A percentile compares a stretch with the other conserved stretches of the same genome.
phyloP scores from a whole-genome alignment of 1,140 invertebrate genomes.

The Aphaenogaster floridana region DNA sequence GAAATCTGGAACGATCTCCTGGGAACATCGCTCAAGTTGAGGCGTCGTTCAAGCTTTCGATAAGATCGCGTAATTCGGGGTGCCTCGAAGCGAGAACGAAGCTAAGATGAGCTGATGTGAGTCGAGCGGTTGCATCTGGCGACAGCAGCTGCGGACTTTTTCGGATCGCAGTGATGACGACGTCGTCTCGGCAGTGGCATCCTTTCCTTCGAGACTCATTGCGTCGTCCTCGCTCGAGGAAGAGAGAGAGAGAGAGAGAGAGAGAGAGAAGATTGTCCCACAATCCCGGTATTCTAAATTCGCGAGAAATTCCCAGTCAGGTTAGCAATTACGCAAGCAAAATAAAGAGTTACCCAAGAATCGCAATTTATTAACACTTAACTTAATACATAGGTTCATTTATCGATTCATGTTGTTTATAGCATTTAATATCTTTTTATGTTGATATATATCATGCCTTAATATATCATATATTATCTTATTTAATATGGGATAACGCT shows the following conservation, averaged over 20 bases:
- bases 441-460: neutral
- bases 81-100: neutral
- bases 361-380: neutral
- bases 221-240: neutral
- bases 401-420: constrained; percentile 18
- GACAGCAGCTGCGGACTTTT: constrained; percentile 47
- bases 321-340: neutral
- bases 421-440: neutral
- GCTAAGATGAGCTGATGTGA: neutral
- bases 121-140: constrained; percentile 13
- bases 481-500: neutral
- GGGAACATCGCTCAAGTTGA: neutral
- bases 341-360: neutral
- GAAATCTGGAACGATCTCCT: neutral
- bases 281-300: constrained; percentile 5
- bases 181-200: constrained; percentile 11
- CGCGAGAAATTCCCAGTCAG: neutral
- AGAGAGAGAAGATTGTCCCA: neutral
- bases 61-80: neutral
- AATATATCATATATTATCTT: neutral
- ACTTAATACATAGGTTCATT: neutral
- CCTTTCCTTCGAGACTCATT: constrained; percentile 4
- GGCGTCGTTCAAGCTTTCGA: neutral
- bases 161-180: constrained; percentile 11
- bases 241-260: constrained; percentile 3